Evolutionary conservation across 2,888 invertebrate genomes (phyloP), one percentile per base, ranked within the genome.

Genomic region (Troides aeacus): DNA sequence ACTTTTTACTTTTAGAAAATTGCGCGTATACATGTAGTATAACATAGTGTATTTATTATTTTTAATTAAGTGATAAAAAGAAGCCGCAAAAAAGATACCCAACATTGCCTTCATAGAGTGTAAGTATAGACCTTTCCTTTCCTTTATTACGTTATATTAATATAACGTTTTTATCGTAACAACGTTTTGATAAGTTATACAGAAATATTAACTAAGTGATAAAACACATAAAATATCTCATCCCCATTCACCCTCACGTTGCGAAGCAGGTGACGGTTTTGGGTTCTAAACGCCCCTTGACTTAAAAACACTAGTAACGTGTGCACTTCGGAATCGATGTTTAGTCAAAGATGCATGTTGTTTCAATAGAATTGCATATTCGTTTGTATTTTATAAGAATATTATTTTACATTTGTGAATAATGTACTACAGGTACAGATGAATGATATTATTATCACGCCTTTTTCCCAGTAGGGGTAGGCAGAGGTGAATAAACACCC

Each of bases 21-120:
- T 62, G 15, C 10, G 62, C 24, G 65, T 39, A 23, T 39, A 23
- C 24, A 36, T 63, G 23, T 17, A 12, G 39, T 62, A 50, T 42
- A 23, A 59, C 15, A 62, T 62, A 59, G 70, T 66, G 66, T 59
- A 53, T 59, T 30, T 50, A 17, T 61, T 24, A 66, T 53, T 53
- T 62, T 60, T 6, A 21, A 56, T 30, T 36, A 63, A 66, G 66
- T 70, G 69, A 17, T 58, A 61, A 30, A 60, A 18, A 56, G 23
- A 57, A 39, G 57, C 18, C 24, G 21, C 42, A 42, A 64, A 68
- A 61, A 10, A 61, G 59, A 21, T 21, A 56, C n/a, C 6, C 8
- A 21, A 21, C 23, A 21, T 57, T 21, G 15, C 57, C 8, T 39
- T 39, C 39, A 10, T 10, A 39, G 1, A 39, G 57, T 18, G 57